Percentiles rank a stretch among this genome's conserved stretches.
Conservation (phyloP, 1,140 invertebrate genomes). For the Callitettix versicolor region DNA sequence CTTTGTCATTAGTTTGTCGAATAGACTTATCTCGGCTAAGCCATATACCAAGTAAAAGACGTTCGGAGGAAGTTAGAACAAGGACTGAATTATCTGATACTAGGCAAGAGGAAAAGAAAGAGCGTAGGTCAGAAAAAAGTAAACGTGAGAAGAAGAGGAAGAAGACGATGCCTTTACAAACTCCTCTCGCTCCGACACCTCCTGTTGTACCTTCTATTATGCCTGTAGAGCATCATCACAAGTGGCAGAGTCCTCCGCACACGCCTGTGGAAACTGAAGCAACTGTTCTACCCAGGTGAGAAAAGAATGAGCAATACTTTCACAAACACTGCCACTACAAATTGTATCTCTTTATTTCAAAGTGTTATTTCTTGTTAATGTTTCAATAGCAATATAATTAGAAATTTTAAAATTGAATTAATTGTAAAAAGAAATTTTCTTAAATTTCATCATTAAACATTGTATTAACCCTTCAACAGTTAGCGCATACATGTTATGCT, state of each 20-base stretch:
- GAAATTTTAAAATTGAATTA: too few species aligned
- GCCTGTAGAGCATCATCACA: background rate
- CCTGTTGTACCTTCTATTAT: background rate
- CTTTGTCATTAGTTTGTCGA: conserved; percentile 7
- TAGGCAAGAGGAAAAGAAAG: conserved; percentile 35
- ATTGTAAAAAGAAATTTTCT: too few species aligned
- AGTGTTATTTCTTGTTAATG: too few species aligned
- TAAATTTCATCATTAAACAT: too few species aligned
- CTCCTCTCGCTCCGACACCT: background rate
- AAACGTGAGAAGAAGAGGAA: conserved; percentile 29
- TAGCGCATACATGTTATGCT: too few species aligned
- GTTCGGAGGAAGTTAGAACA: conserved; percentile 36
- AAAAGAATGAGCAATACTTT: too few species aligned
- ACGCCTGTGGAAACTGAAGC: conserved; percentile 2
- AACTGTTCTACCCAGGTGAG: background rate
- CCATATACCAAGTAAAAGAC: conserved; percentile 19
- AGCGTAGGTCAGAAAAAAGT: conserved; percentile 16
- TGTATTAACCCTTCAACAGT: too few species aligned
- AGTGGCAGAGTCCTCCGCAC: background rate
- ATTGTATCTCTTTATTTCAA: too few species aligned
- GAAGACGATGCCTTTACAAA: conserved; percentile 8
- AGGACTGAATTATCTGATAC: conserved; percentile 41
- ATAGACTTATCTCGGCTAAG: conserved; percentile 13
- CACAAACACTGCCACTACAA: too few species aligned
- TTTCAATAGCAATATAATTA: too few species aligned